Evolutionary conservation across 2,888 invertebrate genomes (phyloP).

Genomic region (Itoplectis maculator): DNA sequence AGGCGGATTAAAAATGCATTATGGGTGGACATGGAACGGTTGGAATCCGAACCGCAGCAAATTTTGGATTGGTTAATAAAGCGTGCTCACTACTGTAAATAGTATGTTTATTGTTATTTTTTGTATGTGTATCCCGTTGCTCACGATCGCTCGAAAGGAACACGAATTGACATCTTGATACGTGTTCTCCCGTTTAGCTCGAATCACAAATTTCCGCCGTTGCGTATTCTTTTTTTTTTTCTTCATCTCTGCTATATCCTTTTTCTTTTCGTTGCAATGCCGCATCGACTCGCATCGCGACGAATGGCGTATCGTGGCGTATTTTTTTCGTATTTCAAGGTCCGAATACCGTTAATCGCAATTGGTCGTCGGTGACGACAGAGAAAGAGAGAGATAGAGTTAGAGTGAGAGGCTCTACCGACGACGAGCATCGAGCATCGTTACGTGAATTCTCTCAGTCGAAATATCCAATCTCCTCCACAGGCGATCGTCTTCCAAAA

Average conservation of each 20-base stretch:
- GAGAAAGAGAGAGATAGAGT: constrained; percentile 27
- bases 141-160: constrained; percentile 12
- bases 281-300: constrained; percentile 18
- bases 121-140: constrained; percentile 59
- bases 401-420: background rate
- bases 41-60: constrained; percentile 74
- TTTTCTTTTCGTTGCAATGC: constrained; percentile 5
- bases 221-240: constrained; percentile 24
- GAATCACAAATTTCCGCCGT: constrained; percentile 30
- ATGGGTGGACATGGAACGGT: constrained; percentile 78
- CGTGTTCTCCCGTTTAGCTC: constrained; percentile 12
- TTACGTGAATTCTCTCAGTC: background rate
- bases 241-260: constrained; percentile 42
- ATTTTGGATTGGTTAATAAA: constrained; percentile 71
- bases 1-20: constrained; percentile 74
- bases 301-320: constrained; percentile 19
- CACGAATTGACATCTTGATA: constrained; percentile 17
- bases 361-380: constrained; percentile 57
- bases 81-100: constrained; percentile 67
- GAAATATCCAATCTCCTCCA: background rate
- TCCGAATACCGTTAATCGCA: constrained; percentile 57
- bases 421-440: background rate
- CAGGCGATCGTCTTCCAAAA: background rate
- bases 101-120: constrained; percentile 68
- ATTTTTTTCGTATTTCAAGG: constrained; percentile 61